phyloP scores from a whole-genome alignment of 1,140 invertebrate species.

The Caenorhabditis inopinata region DNA sequence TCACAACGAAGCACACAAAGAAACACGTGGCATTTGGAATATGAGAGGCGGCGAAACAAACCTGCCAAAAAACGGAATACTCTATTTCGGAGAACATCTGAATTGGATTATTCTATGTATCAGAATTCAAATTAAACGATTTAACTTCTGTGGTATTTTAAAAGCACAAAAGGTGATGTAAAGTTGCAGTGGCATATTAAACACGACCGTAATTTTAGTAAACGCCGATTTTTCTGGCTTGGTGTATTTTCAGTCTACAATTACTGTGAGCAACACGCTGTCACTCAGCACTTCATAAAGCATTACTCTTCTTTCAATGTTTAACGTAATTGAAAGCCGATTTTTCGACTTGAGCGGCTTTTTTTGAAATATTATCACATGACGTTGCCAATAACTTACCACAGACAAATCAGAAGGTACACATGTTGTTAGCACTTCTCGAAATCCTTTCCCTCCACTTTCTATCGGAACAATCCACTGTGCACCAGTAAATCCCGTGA shows the following conservation, averaged over 20 bases:
- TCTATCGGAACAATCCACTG: conserved; percentile 44
- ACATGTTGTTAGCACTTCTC: conserved; percentile 23
- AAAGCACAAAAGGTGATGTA: no score
- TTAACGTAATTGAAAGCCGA: no score
- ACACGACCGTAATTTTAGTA: no score
- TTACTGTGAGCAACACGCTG: no score
- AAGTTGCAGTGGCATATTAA: no score
- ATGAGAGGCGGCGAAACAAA: background rate
- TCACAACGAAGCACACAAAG: background rate
- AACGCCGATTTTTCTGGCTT: no score
- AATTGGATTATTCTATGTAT: background rate
- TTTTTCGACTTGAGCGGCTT: no score
- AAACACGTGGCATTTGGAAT: background rate
- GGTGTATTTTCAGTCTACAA: no score
- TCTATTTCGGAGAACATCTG: background rate
- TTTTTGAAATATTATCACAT: no score
- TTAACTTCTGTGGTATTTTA: no score
- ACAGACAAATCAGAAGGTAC: conserved; percentile 31
- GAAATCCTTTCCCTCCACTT: background rate
- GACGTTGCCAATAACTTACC: background rate
- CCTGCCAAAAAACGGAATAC: background rate
- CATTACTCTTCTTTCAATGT: background rate
- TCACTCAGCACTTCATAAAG: background rate
- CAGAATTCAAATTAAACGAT: background rate
- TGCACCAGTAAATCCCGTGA: conserved; percentile 31